Percentiles rank a stretch among this genome's conserved stretches.
Evolutionary conservation across 2,797 vertebrate genomes (phyloP).

Genomic region (Mormyrus hasselquistii): DNA sequence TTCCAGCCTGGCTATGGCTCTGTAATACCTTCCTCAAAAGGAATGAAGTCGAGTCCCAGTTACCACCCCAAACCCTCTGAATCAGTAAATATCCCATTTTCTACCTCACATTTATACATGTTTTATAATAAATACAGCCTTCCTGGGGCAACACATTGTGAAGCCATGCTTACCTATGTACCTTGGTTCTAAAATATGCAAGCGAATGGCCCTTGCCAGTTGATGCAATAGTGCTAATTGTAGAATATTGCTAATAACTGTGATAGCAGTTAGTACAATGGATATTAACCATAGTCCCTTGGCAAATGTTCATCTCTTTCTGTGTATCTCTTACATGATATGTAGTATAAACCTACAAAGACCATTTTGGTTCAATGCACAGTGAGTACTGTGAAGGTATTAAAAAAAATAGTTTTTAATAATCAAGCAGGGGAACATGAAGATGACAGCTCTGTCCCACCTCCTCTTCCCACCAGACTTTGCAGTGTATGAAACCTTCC

Average conservation of each 20-base stretch:
- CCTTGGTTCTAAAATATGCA: not conserved
- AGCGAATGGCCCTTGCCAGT: not conserved
- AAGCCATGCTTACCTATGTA: not conserved
- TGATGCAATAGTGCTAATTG: not conserved
- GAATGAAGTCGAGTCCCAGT: not conserved
- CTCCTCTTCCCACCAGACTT: slow-evolving; percentile 67
- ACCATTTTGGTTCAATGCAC: not conserved
- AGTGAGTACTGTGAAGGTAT: not conserved
- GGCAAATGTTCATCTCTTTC: not conserved
- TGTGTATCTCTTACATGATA: not conserved
- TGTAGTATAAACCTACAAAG: not conserved
- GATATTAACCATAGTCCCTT: not conserved
- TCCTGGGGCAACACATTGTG: not conserved
- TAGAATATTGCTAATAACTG: not conserved
- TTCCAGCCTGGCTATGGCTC: not conserved
- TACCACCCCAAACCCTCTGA: not conserved
- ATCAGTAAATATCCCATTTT: not conserved
- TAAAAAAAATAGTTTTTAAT: not conserved
- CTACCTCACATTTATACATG: not conserved
- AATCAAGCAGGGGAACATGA: not conserved
- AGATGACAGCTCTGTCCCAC: not conserved
- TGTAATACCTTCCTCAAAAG: not conserved
- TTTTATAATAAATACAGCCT: not conserved
- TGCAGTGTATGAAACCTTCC: slow-evolving; percentile 83
- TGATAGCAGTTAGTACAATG: not conserved